These are phyloP conservation scores for Electrophaes corylata DNA, from an alignment of 2,888 invertebrate species.

Conservation along the genomic window DNA sequence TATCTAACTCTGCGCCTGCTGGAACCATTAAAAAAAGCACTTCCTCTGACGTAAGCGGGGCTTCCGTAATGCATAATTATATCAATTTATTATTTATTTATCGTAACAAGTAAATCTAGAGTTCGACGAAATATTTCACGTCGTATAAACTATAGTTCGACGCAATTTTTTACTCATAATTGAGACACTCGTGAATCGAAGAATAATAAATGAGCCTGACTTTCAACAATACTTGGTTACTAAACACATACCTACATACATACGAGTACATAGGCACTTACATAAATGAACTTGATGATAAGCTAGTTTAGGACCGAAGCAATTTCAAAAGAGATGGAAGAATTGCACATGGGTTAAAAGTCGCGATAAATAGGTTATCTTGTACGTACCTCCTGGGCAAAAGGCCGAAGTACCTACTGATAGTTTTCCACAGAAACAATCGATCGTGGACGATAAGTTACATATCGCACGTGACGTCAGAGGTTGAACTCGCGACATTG, in stretches of 20 bases:
- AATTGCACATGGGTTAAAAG: conserved; percentile 13
- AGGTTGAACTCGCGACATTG: conserved; percentile 71
- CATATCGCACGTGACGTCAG: conserved; percentile 73
- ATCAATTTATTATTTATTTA: conserved; percentile 47
- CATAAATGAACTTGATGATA: background rate
- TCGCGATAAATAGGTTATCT: conserved; percentile 41
- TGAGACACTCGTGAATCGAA: conserved; percentile 40
- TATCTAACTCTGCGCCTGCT: conserved; percentile 51
- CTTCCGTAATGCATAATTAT: conserved; percentile 60
- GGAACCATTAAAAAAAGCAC: conserved; percentile 51
- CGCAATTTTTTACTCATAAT: conserved; percentile 49
- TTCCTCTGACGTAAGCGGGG: conserved; percentile 66
- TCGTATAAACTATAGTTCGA: no score
- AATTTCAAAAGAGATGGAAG: background rate
- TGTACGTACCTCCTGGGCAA: conserved; percentile 29
- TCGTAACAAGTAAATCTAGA: no score
- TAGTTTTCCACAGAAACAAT: conserved; percentile 58
- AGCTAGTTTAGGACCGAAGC: background rate
- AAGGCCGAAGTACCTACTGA: conserved; percentile 36
- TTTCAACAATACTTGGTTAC: background rate
- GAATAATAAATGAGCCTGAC: conserved; percentile 35
- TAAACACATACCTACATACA: background rate
- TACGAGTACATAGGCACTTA: no score
- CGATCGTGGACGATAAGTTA: conserved; percentile 57
- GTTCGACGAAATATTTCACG: no score